Conservation (phyloP, 1,140 invertebrate genomes). For the Antheraea mylitta region DNA sequence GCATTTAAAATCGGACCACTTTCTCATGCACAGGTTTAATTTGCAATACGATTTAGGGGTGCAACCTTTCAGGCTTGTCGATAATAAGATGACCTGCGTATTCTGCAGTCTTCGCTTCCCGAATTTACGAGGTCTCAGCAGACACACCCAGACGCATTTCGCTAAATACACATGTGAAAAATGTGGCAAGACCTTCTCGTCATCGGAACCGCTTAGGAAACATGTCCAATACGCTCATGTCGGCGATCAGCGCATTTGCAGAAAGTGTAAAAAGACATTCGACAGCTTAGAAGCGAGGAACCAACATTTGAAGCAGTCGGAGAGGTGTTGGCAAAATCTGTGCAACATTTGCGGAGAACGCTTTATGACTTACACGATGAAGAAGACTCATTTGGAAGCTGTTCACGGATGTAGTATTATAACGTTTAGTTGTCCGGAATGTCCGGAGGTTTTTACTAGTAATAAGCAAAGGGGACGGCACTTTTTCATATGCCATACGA, state of each 20-base stretch:
- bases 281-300: conserved; percentile 13
- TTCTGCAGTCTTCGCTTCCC: background rate
- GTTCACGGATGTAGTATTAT: conserved; percentile 13
- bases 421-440: conserved; percentile 3
- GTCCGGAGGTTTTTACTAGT: background rate
- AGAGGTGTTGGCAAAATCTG: conserved; percentile 18
- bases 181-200: conserved; percentile 1
- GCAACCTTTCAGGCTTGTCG: conserved; percentile 37
- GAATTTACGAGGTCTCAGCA: background rate
- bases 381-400: conserved; percentile 13
- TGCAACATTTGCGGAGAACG: conserved; percentile 23
- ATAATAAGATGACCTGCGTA: conserved; percentile 3
- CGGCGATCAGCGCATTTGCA: conserved; percentile 18
- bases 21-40: conserved; percentile 27
- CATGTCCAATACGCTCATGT: conserved; percentile 6
- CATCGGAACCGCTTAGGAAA: background rate
- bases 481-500: conserved; percentile 3
- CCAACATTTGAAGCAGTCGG: conserved; percentile 16
- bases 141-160: conserved; percentile 10
- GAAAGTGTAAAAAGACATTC: conserved; percentile 26
- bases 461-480: background rate
- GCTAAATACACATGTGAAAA: conserved; percentile 9
- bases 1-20: conserved; percentile 39
- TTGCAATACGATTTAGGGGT: conserved; percentile 39
- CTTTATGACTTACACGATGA: conserved; percentile 17